A percentile compares a stretch with the other conserved stretches of the same genome.
These are phyloP conservation scores for Neofelis nebulosa DNA, from an alignment of 2,113 vertebrate species.

Conservation along the genomic window DNA sequence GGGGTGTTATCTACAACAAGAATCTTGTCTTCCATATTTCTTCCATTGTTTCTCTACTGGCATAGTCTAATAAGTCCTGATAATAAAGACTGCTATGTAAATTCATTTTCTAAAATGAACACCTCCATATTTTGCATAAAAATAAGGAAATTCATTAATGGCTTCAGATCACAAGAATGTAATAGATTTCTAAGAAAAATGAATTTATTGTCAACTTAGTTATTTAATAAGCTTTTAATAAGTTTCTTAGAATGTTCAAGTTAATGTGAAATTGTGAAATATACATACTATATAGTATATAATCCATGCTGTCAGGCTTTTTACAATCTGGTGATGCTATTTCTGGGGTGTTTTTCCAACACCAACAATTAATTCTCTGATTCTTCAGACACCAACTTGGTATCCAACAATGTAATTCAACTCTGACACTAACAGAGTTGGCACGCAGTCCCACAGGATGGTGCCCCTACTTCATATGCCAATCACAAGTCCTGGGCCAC, in stretches of 20 bases:
- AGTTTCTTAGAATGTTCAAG: slow-evolving; percentile 7
- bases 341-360: neutral
- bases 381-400: neutral
- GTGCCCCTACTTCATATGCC: neutral
- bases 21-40: neutral
- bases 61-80: neutral
- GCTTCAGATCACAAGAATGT: neutral
- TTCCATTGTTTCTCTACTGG: neutral
- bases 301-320: neutral
- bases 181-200: neutral
- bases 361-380: neutral
- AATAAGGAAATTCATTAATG: neutral
- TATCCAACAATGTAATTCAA: neutral
- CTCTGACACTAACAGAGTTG: neutral
- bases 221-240: neutral
- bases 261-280: neutral
- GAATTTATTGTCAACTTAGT: neutral
- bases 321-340: neutral
- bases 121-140: neutral
- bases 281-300: neutral
- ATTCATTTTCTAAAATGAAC: neutral
- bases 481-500: neutral
- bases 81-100: neutral
- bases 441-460: fast-evolving
- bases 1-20: neutral